A percentile compares a stretch with the other conserved stretches of the same genome.
phyloP scores from a whole-genome alignment of 1,140 invertebrate genomes.

The Aphaenogaster rudis region DNA sequence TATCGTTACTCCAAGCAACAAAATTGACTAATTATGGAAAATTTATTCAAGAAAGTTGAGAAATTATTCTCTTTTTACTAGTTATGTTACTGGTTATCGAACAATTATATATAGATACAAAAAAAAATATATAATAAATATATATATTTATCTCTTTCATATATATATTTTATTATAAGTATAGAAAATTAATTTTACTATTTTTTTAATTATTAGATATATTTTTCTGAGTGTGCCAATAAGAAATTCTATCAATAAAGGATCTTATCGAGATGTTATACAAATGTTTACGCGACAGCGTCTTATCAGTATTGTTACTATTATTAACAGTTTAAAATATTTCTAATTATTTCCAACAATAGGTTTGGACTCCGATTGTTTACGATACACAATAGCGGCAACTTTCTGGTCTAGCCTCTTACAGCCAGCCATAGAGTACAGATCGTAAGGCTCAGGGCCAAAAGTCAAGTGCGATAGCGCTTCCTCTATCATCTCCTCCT shows the following conservation, averaged over 20 bases:
- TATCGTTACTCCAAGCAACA: conserved; percentile 9
- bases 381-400: conserved; percentile 73
- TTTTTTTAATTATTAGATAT: conserved; percentile 80
- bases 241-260: conserved; percentile 81
- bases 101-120: conserved; percentile 19
- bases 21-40: conserved; percentile 8
- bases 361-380: background rate
- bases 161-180: conserved; percentile 61
- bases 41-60: conserved; percentile 14
- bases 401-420: conserved; percentile 89
- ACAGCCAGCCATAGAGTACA: conserved; percentile 88
- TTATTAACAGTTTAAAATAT: conserved; percentile 11
- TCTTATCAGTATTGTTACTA: conserved; percentile 32
- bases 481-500: conserved; percentile 86
- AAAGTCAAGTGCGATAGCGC: conserved; percentile 85
- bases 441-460: conserved; percentile 85
- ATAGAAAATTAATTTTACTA: conserved; percentile 72
- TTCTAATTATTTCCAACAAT: background rate
- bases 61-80: conserved; percentile 23
- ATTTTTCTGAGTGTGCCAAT: conserved; percentile 82
- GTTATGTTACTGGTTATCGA: conserved; percentile 16
- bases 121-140: conserved; percentile 26
- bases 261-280: conserved; percentile 76
- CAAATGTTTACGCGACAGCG: conserved; percentile 34
- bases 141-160: conserved; percentile 66